These are phyloP conservation scores for Acrossocheilus wenchowensis DNA, from an alignment of 2,797 vertebrate genomes.

Conservation along the genomic window DNA sequence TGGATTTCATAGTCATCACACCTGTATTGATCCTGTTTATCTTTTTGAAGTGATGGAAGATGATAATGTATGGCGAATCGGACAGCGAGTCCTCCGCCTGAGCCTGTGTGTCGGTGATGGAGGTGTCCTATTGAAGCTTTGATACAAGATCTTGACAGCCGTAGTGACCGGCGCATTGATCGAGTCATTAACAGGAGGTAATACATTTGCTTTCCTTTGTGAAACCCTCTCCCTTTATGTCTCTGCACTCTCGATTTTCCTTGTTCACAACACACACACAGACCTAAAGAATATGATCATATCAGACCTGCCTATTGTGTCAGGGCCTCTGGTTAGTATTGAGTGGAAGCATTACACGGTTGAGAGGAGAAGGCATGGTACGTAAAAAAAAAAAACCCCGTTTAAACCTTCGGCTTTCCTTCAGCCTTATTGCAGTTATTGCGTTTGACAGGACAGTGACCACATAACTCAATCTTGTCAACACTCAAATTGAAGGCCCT, in stretches of 20 bases:
- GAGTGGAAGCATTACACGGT: slow-evolving; percentile 56
- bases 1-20: slow-evolving; percentile 69
- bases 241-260: neutral
- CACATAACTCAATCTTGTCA: slow-evolving; percentile 76
- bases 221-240: slow-evolving; percentile 23
- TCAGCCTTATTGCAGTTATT: slow-evolving; percentile 69
- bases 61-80: slow-evolving; percentile 61
- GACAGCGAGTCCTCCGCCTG: slow-evolving; percentile 53
- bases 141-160: slow-evolving; percentile 31
- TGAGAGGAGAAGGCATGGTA: slow-evolving; percentile 38
- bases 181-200: slow-evolving; percentile 48
- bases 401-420: slow-evolving; percentile 60
- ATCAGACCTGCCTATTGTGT: slow-evolving; percentile 54
- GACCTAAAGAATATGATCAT: slow-evolving; percentile 21
- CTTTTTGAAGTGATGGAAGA: slow-evolving; percentile 61
- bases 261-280: neutral
- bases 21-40: slow-evolving; percentile 71
- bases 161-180: slow-evolving; percentile 40
- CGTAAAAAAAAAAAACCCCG: slow-evolving; percentile 24
- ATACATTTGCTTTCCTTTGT: slow-evolving; percentile 50
- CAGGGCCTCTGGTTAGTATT: slow-evolving; percentile 60
- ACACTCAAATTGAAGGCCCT: slow-evolving; percentile 67
- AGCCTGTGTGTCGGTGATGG: neutral
- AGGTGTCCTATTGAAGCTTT: slow-evolving; percentile 34
- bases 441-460: slow-evolving; percentile 75